phyloP scores from a whole-genome alignment of 1,140 invertebrate species.

The Chelonus insularis region DNA sequence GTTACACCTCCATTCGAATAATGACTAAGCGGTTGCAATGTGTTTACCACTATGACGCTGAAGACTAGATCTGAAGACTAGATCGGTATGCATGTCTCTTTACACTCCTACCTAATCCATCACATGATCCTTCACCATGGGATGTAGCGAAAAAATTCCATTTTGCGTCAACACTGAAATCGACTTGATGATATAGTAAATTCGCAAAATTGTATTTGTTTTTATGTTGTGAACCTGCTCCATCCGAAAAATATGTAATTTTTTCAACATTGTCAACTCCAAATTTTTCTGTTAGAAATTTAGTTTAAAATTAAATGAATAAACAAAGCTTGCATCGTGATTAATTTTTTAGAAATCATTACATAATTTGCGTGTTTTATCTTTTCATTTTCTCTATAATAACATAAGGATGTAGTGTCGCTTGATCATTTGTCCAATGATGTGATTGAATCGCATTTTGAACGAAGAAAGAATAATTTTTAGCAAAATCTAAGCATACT shows the following conservation, averaged over 20 bases:
- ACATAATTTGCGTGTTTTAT: neutral
- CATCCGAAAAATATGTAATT: slow-evolving; percentile 3
- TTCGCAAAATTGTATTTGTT: slow-evolving; percentile 2
- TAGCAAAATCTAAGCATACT: slow-evolving; percentile 5
- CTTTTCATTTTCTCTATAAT: neutral
- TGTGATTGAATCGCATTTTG: slow-evolving; percentile 1
- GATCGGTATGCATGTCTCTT: slow-evolving; percentile 32
- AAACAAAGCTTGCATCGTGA: neutral
- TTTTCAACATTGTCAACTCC: neutral
- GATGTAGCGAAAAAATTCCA: slow-evolving; percentile 10
- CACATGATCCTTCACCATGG: slow-evolving; percentile 2
- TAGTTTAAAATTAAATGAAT: neutral
- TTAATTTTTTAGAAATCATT: neutral
- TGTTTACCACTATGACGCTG: slow-evolving; percentile 21
- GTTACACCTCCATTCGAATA: slow-evolving; percentile 17
- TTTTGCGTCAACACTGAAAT: neutral
- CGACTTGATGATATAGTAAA: neutral
- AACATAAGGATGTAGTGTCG: slow-evolving; percentile 1
- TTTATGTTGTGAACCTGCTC: neutral
- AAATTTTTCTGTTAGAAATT: slow-evolving; percentile 7
- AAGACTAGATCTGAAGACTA: slow-evolving; percentile 32
- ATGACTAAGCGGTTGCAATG: neutral
- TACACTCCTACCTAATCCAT: slow-evolving; percentile 9
- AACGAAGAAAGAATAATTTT: neutral
- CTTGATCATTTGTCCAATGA: slow-evolving; percentile 2